Evolutionary conservation across 2,888 invertebrate species (phyloP), one percentile per base, ranked within the genome.

Genomic region (Antitype chi): DNA sequence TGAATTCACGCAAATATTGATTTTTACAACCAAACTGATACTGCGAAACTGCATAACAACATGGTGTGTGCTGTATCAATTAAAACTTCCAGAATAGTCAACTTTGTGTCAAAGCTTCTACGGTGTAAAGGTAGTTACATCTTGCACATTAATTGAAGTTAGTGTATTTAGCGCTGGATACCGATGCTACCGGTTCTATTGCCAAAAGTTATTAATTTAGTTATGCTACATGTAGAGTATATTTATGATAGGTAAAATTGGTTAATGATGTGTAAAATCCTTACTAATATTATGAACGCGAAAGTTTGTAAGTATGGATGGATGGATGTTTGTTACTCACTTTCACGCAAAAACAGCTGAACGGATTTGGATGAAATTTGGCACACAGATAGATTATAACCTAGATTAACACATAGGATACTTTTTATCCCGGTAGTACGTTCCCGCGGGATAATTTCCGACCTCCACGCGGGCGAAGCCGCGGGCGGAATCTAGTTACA

Each of bases 81-180:
- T 76, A 20, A 57, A 77, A 77, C 77, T 57, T 64, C 7, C 7
- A 23, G 25, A 55, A 38, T 38, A 5, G 17, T 59, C 49, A 49
- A 52, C 5, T 64, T 49, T 38, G n/a, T 7, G 38, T 32, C 28
- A 20, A 13, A 20, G 49, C 38, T 57, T 49, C 7, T 2, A n/a
- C n/a, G 23, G 15, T n/a, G 25, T 9, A 57, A 68, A 59, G 38
- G 38, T 64, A 23, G 57, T 38, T 17, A 6, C 8, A 62, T 4
- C 15, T n/a, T n/a, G n/a, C 52, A 43, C 43, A 53, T 52, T 43
- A 43, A 1, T 53, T 43, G 2, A n/a, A 74, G 49, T 47, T 38
- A 59, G 32, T 3, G 1, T 17, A 47, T 9, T n/a, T 7, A 32
- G 28, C 3, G 5, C 2, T 28, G 7, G 8, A 49, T 0, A 47